Evolutionary conservation across 1,140 invertebrate genomes (phyloP), one percentile per base, ranked within the genome.

Genomic region (Whitmania pigra): DNA sequence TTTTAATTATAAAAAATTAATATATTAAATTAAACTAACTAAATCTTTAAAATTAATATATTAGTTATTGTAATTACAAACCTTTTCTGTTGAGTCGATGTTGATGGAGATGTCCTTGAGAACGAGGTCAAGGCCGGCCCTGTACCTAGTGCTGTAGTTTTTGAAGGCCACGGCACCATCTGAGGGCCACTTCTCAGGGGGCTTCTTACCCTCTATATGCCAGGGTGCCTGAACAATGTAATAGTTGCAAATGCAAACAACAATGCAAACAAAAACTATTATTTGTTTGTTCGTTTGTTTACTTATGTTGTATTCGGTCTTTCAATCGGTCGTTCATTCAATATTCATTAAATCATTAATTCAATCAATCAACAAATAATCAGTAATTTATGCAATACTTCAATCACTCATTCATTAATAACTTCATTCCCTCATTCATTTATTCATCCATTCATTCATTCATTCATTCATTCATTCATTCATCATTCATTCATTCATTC

Each of bases 61-160:
- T n/a, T 3, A 20, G 9, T 9, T 25, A 25, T 3, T 25, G 2
- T 67, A 18, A 49, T 27, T 22, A n/a, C 36, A 27, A 22, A 73
- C 73, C 69, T 73, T 73, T 67, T 73, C 73, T 66, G n/a, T 22
- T 7, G 69, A 69, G 5, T 85, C 83, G 0, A 94, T 87, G 15
- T 83, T 82, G 75, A 90, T 89, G 57, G 83, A 85, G 6, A 94
- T 82, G 29, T 87, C 86, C 55, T 88, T 86, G 2, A 94, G 80
- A 2, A 93, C 92, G 20, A 92, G 83, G 73, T 92, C 90, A 13
- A 92, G 80, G 18, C 90, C 90, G 76, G 88, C 86, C 71, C 90
- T 83, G 78, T 93, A 93, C 29, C 90, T 85, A 9, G 90, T 88
- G 77, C 74, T 53, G 77, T 88, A 92, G 71, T 91, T 83, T 36